Evolutionary conservation across 2,888 invertebrate species (phyloP), one percentile per base, ranked within the genome.

Genomic region (Drosophila putrida): DNA sequence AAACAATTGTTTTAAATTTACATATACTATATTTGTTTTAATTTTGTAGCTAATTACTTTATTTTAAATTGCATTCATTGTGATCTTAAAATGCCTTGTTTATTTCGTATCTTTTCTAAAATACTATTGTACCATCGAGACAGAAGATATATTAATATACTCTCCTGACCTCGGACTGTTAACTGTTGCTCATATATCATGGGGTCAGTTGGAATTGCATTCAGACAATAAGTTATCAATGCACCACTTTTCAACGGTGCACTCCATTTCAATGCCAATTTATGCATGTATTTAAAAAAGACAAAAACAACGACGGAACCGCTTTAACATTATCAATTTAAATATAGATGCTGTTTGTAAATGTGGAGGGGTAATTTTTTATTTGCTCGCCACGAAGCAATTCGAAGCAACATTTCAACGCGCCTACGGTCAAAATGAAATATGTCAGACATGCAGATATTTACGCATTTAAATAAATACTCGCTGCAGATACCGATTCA

Each of bases 391-490:
- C 55, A 51, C 59, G 62, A 63, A 68, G 69, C 75, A 66, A 68
- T 73, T 60, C 78, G 71, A 72, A 65, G 62, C 78, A 76, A 78
- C 84, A 80, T 83, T 83, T 83, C 84, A 84, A 80, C 83, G 81
- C 77, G 82, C 83, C 82, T 82, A 81, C 80, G 82, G 80, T 80
- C 76, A 78, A 82, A 55, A 82, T 82, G 82, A 82, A 78, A 82
- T 82, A 76, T 76, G 73, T 73, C 74, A 58, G 74, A 77, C 82
- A 82, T 78, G 75, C 78, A 78, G 78, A 81, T 81, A 82, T 82
- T 82, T 82, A 82, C 83, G 81, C 82, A 83, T 81, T 82, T 82
- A 82, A 83, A 82, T 82, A 83, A 82, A 82, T 83, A 75, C 83
- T 69, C 46, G 64, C 60, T 58, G 46, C 57, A 57, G 57, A 57